Conservation (phyloP, 2,888 invertebrate species). For the Blera fallax region DNA sequence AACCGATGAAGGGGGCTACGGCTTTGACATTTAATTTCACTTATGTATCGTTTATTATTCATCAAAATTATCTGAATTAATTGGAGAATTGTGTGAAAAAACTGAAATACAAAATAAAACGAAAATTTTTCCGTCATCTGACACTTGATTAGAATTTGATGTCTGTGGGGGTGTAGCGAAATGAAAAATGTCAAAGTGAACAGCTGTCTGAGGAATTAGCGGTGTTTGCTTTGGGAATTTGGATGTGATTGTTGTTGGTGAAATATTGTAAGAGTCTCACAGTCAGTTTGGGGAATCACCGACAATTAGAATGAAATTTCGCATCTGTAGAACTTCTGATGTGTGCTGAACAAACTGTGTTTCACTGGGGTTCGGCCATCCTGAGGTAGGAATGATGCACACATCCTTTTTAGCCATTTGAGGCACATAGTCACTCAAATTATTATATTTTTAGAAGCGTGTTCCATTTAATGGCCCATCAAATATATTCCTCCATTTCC, state of each 20-base stretch:
- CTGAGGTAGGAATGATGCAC: too few species aligned
- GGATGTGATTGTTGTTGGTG: background rate
- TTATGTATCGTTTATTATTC: background rate
- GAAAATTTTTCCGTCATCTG: background rate
- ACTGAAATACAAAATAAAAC: background rate
- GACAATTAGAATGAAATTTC: too few species aligned
- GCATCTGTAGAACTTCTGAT: too few species aligned
- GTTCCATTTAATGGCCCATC: too few species aligned
- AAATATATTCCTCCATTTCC: too few species aligned
- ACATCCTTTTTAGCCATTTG: too few species aligned
- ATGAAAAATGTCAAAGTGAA: slow-evolving; percentile 14
- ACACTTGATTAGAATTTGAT: slow-evolving; percentile 4
- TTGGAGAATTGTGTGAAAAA: background rate
- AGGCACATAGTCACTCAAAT: too few species aligned
- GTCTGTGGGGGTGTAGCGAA: background rate
- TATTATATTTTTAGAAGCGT: too few species aligned
- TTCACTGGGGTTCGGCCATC: too few species aligned
- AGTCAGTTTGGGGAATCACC: too few species aligned
- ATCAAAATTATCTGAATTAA: background rate
- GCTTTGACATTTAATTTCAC: background rate
- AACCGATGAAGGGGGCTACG: background rate
- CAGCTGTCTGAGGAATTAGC: slow-evolving; percentile 29
- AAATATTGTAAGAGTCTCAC: background rate
- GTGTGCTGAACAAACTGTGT: too few species aligned
- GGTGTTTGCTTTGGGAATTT: slow-evolving; percentile 3